phyloP scores from a whole-genome alignment of 2,888 invertebrate species.

The Stenichneumon culpator region DNA sequence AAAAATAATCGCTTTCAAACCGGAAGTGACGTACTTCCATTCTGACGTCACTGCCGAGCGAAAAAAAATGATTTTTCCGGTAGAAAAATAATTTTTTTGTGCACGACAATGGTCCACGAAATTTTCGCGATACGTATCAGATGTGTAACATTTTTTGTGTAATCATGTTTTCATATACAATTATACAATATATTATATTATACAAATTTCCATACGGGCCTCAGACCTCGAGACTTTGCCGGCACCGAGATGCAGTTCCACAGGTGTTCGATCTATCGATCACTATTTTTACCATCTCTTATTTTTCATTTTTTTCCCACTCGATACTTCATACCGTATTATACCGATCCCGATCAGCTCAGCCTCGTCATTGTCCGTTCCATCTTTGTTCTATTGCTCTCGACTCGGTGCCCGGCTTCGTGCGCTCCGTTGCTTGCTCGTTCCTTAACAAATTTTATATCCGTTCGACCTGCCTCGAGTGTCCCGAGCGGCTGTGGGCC shows the following conservation, averaged over 20 bases:
- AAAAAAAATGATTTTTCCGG: no score
- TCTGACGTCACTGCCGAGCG: no score
- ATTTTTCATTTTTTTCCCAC: conserved; percentile 28
- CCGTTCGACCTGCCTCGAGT: neutral
- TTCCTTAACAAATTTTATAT: conserved; percentile 36
- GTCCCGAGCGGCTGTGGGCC: neutral
- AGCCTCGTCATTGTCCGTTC: conserved; percentile 33
- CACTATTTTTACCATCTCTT: conserved; percentile 29
- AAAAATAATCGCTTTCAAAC: no score
- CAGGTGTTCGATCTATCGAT: conserved; percentile 45
- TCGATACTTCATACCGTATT: neutral
- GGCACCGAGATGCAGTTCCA: neutral
- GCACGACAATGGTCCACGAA: neutral
- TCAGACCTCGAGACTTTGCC: no score
- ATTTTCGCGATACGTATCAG: neutral
- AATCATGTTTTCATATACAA: neutral
- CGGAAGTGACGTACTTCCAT: no score
- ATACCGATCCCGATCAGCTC: conserved; percentile 45
- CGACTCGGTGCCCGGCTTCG: conserved; percentile 14
- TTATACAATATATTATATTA: no score
- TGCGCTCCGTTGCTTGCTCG: neutral
- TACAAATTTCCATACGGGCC: no score
- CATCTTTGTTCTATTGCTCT: conserved; percentile 47
- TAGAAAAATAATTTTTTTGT: no score
- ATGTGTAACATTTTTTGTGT: neutral